Conservation (phyloP, 2,888 invertebrate species). For the Diploptera punctata region DNA sequence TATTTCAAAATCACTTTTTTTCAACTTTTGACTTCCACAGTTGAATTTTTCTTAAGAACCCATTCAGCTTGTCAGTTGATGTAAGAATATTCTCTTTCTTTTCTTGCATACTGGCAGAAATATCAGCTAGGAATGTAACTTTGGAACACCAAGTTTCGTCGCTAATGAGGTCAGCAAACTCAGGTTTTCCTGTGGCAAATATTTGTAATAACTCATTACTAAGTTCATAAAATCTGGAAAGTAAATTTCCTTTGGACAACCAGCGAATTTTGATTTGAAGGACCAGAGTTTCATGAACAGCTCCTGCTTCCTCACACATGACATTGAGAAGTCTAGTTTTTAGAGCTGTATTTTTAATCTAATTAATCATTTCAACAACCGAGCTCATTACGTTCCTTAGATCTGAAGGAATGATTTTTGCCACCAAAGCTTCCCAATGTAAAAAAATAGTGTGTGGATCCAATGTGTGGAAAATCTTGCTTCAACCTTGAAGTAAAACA, state of each 20-base stretch:
- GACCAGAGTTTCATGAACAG: neutral
- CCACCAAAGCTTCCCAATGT: constrained; percentile 11
- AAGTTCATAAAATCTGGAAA: neutral
- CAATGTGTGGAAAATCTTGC: neutral
- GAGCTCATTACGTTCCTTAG: constrained; percentile 4
- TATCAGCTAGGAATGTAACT: constrained; percentile 6
- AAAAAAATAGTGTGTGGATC: neutral
- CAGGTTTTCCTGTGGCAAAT: constrained; percentile 14
- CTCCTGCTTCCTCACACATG: constrained; percentile 10
- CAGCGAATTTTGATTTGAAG: neutral
- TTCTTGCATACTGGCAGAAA: neutral
- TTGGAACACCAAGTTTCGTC: constrained; percentile 1
- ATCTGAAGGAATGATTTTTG: neutral
- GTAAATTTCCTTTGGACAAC: neutral
- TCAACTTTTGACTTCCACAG: neutral
- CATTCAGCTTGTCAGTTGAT: constrained; percentile 6
- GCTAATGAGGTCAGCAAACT: constrained; percentile 2
- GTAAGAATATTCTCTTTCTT: constrained; percentile 4
- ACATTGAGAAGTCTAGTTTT: constrained; percentile 3
- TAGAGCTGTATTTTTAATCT: constrained; percentile 7
- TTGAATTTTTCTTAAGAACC: neutral
- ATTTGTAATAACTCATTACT: neutral
- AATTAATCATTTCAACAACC: constrained; percentile 12
- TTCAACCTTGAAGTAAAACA: neutral
- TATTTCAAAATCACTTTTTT: neutral